phyloP scores from a whole-genome alignment of 2,797 vertebrate species.

The Peromyscus eremicus region DNA sequence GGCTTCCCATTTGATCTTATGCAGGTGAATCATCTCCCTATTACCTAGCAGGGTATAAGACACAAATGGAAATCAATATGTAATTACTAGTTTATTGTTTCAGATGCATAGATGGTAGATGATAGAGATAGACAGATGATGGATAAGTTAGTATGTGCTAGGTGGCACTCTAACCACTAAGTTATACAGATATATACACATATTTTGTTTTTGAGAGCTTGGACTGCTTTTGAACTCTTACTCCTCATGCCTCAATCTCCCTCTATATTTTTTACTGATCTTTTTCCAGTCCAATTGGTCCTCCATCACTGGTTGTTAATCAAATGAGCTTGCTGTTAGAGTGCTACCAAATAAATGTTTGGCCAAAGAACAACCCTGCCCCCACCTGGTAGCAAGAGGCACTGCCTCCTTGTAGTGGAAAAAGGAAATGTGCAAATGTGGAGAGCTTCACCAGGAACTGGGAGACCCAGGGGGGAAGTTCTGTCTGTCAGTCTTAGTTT shows the following conservation, averaged over 20 bases:
- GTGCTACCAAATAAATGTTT: background rate
- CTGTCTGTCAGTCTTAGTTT: background rate
- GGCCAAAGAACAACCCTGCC: constrained; percentile 33
- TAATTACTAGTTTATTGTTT: background rate
- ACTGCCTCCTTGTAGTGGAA: background rate
- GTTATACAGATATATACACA: too few relatives aligned
- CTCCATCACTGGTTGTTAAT: background rate
- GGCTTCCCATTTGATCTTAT: background rate
- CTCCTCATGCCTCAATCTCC: background rate
- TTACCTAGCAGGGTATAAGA: background rate
- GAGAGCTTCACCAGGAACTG: background rate
- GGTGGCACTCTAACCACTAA: background rate
- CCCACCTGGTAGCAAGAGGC: constrained; percentile 49
- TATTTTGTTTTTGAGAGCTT: background rate
- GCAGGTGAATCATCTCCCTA: background rate
- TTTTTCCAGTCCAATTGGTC: background rate
- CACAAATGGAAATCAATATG: background rate
- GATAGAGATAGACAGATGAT: background rate
- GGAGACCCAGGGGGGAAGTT: too few relatives aligned
- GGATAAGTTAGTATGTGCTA: background rate
- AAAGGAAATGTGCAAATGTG: background rate
- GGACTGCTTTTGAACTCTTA: background rate
- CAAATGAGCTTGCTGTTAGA: background rate
- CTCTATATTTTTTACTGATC: background rate
- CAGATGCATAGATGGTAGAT: background rate